A percentile compares a stretch with the other conserved stretches of the same genome.
Conservation (phyloP, 2,113 vertebrate genomes). For the Danionella cerebrum region DNA sequence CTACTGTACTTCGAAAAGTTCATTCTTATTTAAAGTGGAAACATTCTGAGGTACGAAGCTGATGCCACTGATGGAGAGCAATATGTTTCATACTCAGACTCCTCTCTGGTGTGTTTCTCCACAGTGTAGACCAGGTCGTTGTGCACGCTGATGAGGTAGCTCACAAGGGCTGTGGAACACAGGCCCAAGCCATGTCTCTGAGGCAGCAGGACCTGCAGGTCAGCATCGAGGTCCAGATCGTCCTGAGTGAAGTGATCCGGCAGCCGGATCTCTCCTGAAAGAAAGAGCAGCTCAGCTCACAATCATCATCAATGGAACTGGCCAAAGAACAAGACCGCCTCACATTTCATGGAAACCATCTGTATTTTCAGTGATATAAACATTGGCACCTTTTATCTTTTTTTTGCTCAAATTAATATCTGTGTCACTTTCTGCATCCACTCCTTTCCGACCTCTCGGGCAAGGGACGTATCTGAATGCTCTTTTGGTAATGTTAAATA, state of each 20-base stretch:
- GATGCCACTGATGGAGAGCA: no score
- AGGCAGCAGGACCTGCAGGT: conserved; percentile 77
- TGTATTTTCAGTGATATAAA: not conserved
- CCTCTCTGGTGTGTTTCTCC: conserved; percentile 65
- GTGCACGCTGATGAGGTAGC: conserved; percentile 85
- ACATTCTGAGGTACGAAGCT: no score
- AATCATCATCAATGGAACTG: not conserved
- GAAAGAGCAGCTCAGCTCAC: not conserved
- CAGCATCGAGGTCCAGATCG: conserved; percentile 62
- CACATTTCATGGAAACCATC: not conserved
- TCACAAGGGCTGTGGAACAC: conserved; percentile 82
- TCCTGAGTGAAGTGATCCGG: conserved; percentile 63
- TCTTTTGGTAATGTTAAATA: no score
- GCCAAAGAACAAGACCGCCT: not conserved
- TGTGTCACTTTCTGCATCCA: no score
- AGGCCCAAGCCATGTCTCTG: conserved; percentile 77
- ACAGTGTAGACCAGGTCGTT: conserved; percentile 71
- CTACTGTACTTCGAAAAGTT: no score
- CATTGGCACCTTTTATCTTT: no score
- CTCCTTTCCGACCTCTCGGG: no score
- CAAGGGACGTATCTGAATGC: no score
- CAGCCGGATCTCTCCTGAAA: conserved; percentile 83
- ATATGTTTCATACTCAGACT: conserved; percentile 69
- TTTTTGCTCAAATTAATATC: no score
- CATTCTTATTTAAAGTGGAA: no score